These are phyloP conservation scores for Tetramorium bicarinatum DNA, from an alignment of 2,888 invertebrate species.

Conservation along the genomic window DNA sequence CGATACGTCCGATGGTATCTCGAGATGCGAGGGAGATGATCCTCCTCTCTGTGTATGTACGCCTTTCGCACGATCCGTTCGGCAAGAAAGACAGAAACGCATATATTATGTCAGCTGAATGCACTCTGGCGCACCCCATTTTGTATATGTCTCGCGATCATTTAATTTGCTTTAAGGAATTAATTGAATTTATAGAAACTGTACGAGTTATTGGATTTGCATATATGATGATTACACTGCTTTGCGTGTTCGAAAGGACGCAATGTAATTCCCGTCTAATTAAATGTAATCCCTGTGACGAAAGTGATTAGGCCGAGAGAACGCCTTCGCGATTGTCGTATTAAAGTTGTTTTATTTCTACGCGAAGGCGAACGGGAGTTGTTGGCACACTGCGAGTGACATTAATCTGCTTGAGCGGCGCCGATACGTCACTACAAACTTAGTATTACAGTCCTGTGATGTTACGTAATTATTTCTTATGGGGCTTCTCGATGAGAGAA, in stretches of 20 bases:
- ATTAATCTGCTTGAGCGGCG: constrained; percentile 44
- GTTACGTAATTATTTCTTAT: constrained; percentile 27
- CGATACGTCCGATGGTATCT: constrained; percentile 21
- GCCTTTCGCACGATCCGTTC: not conserved
- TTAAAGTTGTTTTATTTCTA: constrained; percentile 23
- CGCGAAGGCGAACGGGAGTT: constrained; percentile 27
- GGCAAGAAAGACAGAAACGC: not conserved
- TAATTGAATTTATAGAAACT: not conserved
- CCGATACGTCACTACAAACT: constrained; percentile 33
- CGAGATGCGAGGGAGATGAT: not conserved
- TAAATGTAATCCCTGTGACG: constrained; percentile 44
- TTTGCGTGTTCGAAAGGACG: not conserved
- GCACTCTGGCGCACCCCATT: not conserved
- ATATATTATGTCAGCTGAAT: not conserved
- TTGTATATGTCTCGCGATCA: not conserved
- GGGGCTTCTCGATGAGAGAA: not conserved
- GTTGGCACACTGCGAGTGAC: constrained; percentile 38
- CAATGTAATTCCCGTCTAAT: constrained; percentile 25
- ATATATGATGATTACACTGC: not conserved
- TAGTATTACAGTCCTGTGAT: not conserved
- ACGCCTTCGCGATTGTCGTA: constrained; percentile 29
- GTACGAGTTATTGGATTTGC: not conserved
- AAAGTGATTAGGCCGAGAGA: constrained; percentile 26
- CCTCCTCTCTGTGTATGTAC: not conserved
- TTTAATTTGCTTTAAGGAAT: not conserved